These are phyloP conservation scores for Mesembrinibis cayennensis DNA, from an alignment of 2,113 vertebrate genomes.

Conservation along the genomic window DNA sequence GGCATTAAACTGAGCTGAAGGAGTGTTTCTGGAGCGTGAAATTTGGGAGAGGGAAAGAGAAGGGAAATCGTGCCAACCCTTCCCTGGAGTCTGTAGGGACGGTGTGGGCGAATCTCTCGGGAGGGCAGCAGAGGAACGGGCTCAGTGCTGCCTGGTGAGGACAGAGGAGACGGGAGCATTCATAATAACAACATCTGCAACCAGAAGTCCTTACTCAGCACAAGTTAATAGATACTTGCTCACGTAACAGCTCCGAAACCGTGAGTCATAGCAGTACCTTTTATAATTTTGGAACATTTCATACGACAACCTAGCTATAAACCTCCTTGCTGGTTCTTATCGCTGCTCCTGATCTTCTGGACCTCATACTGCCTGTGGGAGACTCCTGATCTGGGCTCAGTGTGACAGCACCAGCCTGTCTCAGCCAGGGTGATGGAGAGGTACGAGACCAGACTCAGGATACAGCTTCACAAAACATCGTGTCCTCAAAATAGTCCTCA, in stretches of 20 bases:
- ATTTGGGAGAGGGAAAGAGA: neutral
- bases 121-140: neutral
- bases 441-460: neutral
- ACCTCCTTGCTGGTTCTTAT: neutral
- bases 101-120: neutral
- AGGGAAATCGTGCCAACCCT: neutral
- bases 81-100: neutral
- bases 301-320: neutral
- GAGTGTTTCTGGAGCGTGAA: neutral
- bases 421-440: neutral
- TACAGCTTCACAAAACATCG: neutral
- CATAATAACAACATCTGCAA: slow-evolving; percentile 8
- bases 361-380: neutral
- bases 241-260: slow-evolving; percentile 37
- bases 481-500: neutral
- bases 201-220: slow-evolving; percentile 49
- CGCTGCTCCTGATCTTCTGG: neutral
- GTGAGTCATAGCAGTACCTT: slow-evolving; percentile 10
- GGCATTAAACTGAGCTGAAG: neutral
- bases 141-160: neutral
- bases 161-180: neutral
- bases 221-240: slow-evolving; percentile 26
- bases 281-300: slow-evolving; percentile 49
- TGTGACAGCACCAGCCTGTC: neutral
- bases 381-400: neutral